These are phyloP conservation scores for Pachyseris speciosa DNA, from an alignment of 64 coral and sea anemone species.

Conservation along the genomic window DNA sequence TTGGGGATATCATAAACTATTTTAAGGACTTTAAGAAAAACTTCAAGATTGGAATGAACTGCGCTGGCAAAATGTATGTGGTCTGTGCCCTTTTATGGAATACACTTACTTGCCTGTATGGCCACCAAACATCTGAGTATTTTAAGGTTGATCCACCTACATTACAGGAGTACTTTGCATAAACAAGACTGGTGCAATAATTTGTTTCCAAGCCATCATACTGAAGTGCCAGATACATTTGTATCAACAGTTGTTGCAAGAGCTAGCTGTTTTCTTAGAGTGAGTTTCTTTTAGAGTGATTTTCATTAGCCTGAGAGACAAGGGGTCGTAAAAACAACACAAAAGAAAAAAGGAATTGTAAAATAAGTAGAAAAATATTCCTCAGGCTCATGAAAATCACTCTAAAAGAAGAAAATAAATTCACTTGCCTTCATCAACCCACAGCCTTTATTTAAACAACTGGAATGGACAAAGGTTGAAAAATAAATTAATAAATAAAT, in stretches of 20 bases:
- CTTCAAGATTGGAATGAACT: too few relatives aligned
- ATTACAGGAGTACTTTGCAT: slow-evolving; percentile 24
- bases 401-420: slow-evolving; percentile 3
- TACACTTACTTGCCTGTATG: neutral
- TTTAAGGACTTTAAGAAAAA: too few relatives aligned
- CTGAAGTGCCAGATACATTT: slow-evolving; percentile 14
- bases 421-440: slow-evolving; percentile 13
- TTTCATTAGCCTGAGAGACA: slow-evolving; percentile 30
- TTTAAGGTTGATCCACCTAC: slow-evolving; percentile 6
- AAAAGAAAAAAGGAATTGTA: slow-evolving; percentile 24
- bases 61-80: too few relatives aligned
- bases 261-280: slow-evolving; percentile 25
- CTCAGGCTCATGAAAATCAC: slow-evolving; percentile 20
- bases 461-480: neutral
- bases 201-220: slow-evolving; percentile 15
- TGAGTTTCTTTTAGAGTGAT: neutral
- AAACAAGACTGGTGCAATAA: slow-evolving; percentile 14
- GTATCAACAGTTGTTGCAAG: slow-evolving; percentile 23
- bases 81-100: too few relatives aligned
- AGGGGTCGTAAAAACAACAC: neutral
- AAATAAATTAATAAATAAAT: slow-evolving; percentile 1
- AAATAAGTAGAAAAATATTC: slow-evolving; percentile 12
- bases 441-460: neutral
- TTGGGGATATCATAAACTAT: too few relatives aligned
- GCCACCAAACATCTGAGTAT: neutral